Evolutionary conservation across 2,797 vertebrate species (phyloP).

Genomic region (Galaxias olidus): DNA sequence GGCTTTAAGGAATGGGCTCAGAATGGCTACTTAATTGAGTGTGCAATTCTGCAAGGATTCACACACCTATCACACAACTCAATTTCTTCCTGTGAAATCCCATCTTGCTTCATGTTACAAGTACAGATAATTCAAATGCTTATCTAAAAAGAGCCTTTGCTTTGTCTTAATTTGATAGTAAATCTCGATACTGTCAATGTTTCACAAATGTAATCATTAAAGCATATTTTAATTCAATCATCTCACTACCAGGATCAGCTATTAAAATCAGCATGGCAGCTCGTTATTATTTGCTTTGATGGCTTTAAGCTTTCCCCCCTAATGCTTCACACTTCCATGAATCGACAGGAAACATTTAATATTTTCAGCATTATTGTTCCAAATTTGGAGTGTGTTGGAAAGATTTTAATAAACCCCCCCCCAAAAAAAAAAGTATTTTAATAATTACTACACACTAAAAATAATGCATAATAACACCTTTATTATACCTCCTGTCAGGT

Average conservation of each 20-base stretch:
- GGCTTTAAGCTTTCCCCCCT: conserved; percentile 46
- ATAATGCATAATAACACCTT: too few species aligned
- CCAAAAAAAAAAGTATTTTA: background rate
- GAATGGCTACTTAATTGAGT: too few species aligned
- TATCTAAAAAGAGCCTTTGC: background rate
- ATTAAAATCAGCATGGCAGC: conserved; percentile 66
- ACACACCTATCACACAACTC: too few species aligned
- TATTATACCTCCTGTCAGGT: too few species aligned
- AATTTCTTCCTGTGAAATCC: too few species aligned
- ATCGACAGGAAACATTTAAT: background rate
- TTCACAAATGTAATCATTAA: conserved; percentile 59
- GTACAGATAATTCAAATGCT: background rate
- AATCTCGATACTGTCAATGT: conserved; percentile 56
- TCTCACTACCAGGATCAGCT: conserved; percentile 55
- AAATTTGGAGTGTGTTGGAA: background rate
- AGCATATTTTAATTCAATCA: conserved; percentile 61
- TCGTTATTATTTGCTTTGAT: conserved; percentile 64
- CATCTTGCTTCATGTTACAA: too few species aligned
- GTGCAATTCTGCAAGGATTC: too few species aligned
- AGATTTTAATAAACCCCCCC: background rate
- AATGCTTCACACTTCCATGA: conserved; percentile 20
- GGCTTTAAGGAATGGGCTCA: too few species aligned
- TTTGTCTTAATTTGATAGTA: conserved; percentile 54
- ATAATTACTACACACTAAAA: too few species aligned
- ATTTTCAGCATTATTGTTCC: too few species aligned